phyloP scores from a whole-genome alignment of 2,113 vertebrate genomes.

The Phocoena sinus region DNA sequence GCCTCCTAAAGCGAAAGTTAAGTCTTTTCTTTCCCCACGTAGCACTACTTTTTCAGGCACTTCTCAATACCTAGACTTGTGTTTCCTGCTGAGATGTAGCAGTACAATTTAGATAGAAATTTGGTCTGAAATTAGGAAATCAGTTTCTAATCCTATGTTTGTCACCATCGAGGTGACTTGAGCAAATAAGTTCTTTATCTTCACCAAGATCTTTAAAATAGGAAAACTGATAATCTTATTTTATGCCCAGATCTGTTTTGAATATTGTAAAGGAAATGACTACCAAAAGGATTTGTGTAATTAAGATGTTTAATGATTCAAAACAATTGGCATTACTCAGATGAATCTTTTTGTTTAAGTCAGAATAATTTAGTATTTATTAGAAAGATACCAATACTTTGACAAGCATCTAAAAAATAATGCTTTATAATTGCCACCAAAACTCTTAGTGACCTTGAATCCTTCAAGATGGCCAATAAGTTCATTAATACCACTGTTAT shows the following conservation, averaged over 20 bases:
- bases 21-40: background rate
- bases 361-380: slow-evolving; percentile 17
- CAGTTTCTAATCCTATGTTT: background rate
- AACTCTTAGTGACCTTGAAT: background rate
- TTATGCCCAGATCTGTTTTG: background rate
- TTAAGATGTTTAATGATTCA: background rate
- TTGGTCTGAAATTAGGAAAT: background rate
- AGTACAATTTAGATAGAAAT: background rate
- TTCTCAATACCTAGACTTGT: background rate
- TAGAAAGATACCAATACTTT: background rate
- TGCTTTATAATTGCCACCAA: background rate
- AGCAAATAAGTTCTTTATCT: background rate
- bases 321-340: background rate
- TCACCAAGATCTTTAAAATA: background rate
- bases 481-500: background rate
- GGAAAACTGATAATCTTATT: background rate
- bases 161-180: background rate
- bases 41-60: background rate
- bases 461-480: background rate
- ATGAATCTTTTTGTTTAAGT: background rate
- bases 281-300: background rate
- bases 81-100: background rate
- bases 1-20: background rate
- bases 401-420: background rate
- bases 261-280: background rate